These are phyloP conservation scores for Tyria jacobaeae DNA, from an alignment of 2,888 invertebrate species.

Conservation along the genomic window DNA sequence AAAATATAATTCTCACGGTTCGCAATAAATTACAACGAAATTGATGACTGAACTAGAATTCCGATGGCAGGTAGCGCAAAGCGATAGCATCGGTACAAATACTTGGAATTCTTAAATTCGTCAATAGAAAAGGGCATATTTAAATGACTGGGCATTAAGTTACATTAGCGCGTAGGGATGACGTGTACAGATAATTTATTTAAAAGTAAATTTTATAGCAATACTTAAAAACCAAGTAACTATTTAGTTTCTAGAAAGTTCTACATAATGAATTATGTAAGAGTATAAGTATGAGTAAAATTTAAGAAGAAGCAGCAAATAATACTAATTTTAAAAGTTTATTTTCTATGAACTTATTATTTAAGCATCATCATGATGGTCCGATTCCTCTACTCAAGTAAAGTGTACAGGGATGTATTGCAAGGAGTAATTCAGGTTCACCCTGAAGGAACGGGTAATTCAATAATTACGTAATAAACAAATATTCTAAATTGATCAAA, in stretches of 20 bases:
- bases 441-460: not conserved
- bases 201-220: not conserved
- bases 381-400: not conserved
- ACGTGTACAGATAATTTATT: not conserved
- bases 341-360: too few relatives aligned
- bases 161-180: not conserved
- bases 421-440: not conserved
- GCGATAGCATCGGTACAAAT: constrained; percentile 62
- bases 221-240: too few relatives aligned
- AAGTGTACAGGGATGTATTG: not conserved
- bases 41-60: constrained; percentile 54
- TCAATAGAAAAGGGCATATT: not conserved
- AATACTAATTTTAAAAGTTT: too few relatives aligned
- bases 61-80: constrained; percentile 65
- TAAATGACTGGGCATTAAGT: not conserved
- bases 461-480: not conserved
- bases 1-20: constrained; percentile 57
- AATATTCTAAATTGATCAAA: not conserved
- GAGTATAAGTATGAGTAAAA: too few relatives aligned
- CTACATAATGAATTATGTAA: too few relatives aligned
- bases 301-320: too few relatives aligned
- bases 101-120: constrained; percentile 54
- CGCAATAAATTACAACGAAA: constrained; percentile 63
- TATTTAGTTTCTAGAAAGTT: too few relatives aligned
- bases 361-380: not conserved